Conservation (phyloP, 2,888 invertebrate genomes). For the Antheraea assamensis region DNA sequence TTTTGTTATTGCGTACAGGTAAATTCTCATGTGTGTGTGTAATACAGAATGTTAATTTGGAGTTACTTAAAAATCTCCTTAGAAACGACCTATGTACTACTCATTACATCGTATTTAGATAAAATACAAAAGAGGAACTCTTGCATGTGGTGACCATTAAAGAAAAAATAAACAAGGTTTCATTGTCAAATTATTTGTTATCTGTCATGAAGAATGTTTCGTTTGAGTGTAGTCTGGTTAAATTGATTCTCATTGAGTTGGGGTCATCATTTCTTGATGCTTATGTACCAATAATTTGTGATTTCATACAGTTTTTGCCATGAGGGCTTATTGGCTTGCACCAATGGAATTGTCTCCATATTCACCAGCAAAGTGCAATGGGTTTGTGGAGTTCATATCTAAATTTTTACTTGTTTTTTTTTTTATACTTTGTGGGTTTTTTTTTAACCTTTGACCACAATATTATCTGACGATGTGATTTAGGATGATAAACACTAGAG, state of each 20-base stretch:
- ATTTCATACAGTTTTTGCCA: slow-evolving; percentile 6
- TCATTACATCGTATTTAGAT: too few species aligned
- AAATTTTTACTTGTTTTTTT: too few species aligned
- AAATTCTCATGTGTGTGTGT: too few species aligned
- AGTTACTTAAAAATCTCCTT: too few species aligned
- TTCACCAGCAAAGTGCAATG: neutral
- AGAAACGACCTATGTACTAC: too few species aligned
- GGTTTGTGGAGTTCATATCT: neutral
- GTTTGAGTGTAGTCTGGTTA: neutral
- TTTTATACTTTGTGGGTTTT: too few species aligned
- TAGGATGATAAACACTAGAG: too few species aligned
- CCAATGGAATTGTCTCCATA: neutral
- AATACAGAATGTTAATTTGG: too few species aligned
- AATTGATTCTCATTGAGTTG: slow-evolving; percentile 10
- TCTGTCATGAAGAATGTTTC: neutral
- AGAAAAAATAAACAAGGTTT: neutral
- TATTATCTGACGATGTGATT: too few species aligned
- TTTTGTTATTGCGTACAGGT: too few species aligned
- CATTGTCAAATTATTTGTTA: neutral
- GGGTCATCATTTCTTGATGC: slow-evolving; percentile 10
- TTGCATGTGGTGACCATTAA: neutral
- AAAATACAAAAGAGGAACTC: too few species aligned
- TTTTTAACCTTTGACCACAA: too few species aligned
- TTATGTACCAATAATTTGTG: slow-evolving; percentile 4
- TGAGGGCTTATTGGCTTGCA: neutral